These are phyloP conservation scores for Notocelia uddmanniana DNA, from an alignment of 2,888 invertebrate species.

Conservation along the genomic window DNA sequence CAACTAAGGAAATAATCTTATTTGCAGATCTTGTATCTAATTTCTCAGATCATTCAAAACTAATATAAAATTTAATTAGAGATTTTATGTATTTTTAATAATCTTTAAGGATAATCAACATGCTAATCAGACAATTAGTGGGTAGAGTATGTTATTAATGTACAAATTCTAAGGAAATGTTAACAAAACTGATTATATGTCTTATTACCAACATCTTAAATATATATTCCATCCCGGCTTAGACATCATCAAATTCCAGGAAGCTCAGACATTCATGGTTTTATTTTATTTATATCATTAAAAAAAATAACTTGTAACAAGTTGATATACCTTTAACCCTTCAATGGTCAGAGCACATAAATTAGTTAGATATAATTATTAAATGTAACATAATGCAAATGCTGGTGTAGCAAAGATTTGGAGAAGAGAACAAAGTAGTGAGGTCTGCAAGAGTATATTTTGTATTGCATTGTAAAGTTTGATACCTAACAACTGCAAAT, in stretches of 20 bases:
- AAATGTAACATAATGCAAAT: too few species aligned
- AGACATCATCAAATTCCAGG: slow-evolving; percentile 2
- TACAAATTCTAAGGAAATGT: slow-evolving; percentile 22
- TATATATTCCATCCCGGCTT: not conserved
- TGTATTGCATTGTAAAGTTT: too few species aligned
- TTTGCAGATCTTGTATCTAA: not conserved
- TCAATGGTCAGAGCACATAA: too few species aligned
- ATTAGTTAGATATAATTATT: too few species aligned
- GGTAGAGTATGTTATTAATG: slow-evolving; percentile 15
- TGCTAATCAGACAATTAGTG: slow-evolving; percentile 20
- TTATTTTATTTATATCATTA: not conserved
- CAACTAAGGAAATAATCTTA: slow-evolving; percentile 18
- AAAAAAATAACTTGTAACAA: too few species aligned
- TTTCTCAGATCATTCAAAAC: slow-evolving; percentile 20
- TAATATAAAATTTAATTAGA: slow-evolving; percentile 1
- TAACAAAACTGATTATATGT: not conserved
- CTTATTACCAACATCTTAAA: too few species aligned
- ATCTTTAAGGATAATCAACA: slow-evolving; percentile 11
- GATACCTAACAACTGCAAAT: too few species aligned
- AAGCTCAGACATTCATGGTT: not conserved
- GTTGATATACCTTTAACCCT: too few species aligned
- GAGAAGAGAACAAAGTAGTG: too few species aligned
- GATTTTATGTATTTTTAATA: slow-evolving; percentile 22
- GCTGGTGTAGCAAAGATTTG: too few species aligned
- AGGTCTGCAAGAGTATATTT: too few species aligned